These are phyloP conservation scores for Sphyrna mokarran DNA, from an alignment of 2,113 vertebrate species.

Conservation along the genomic window DNA sequence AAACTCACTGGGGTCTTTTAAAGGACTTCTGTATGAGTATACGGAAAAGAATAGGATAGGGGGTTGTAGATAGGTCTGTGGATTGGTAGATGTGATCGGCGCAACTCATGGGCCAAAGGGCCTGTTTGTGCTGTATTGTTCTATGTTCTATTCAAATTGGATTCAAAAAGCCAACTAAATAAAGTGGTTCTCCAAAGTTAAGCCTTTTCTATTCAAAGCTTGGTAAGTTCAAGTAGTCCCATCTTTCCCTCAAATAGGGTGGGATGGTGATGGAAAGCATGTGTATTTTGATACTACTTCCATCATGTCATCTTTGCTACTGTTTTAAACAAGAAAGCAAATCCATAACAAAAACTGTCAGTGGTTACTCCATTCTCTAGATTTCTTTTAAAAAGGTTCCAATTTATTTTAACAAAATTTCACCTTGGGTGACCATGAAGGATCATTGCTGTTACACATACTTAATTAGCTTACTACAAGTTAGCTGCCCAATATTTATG, in stretches of 20 bases:
- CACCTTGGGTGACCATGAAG: conserved; percentile 10
- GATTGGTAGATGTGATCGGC: no score
- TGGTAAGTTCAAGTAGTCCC: not conserved
- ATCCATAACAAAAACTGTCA: not conserved
- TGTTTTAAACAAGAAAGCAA: not conserved
- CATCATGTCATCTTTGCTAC: not conserved
- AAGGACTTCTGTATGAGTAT: no score
- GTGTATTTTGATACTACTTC: not conserved
- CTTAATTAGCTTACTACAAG: conserved; percentile 13
- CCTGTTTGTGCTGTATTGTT: no score
- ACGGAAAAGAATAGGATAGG: no score
- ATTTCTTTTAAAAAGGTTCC: not conserved
- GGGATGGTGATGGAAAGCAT: not conserved
- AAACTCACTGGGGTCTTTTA: no score
- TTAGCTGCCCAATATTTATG: not conserved
- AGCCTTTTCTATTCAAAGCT: not conserved
- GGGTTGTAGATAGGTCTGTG: no score
- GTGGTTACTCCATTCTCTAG: not conserved
- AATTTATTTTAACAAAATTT: conserved; percentile 30
- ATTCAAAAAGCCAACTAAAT: not conserved
- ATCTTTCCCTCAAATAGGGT: not conserved
- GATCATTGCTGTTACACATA: not conserved
- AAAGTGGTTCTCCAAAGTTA: not conserved
- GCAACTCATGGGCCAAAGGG: no score
- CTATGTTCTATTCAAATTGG: not conserved